Percentiles rank a stretch among this genome's conserved stretches.
Evolutionary conservation across 2,888 invertebrate genomes (phyloP).

Genomic region (Gastracanthus pulcherrimus): DNA sequence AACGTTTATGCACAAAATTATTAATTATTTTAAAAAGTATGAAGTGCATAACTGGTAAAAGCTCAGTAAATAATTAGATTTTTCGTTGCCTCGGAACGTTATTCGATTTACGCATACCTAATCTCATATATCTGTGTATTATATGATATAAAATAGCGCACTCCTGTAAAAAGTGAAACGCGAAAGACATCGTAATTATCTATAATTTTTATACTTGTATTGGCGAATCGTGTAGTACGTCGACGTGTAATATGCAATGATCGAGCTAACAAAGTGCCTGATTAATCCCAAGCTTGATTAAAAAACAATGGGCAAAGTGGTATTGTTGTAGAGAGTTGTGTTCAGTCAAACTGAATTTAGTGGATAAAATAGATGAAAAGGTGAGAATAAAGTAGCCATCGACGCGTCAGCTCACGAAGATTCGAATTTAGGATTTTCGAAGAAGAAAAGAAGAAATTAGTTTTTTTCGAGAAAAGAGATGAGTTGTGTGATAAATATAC

Average conservation of each 20-base stretch:
- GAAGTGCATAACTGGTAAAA: neutral
- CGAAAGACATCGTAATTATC: constrained; percentile 27
- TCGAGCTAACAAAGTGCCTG: constrained; percentile 48
- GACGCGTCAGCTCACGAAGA: neutral
- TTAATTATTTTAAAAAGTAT: neutral
- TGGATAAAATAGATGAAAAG: neutral
- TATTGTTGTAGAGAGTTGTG: constrained; percentile 9
- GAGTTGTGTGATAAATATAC: neutral
- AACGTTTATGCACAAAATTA: neutral
- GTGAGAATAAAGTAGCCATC: neutral
- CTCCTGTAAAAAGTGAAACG: constrained; percentile 27
- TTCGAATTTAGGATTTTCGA: neutral
- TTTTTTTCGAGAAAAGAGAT: neutral
- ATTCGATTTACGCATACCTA: neutral
- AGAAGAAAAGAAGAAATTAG: neutral
- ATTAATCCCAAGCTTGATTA: constrained; percentile 47
- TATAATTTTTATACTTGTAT: constrained; percentile 47
- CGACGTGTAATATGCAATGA: neutral
- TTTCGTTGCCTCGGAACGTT: too few species aligned
- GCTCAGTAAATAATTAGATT: constrained; percentile 2
- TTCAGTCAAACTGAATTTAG: constrained; percentile 19
- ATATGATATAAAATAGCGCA: neutral
- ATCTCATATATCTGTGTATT: constrained; percentile 25
- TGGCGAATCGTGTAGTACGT: constrained; percentile 32
- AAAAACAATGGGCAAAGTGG: constrained; percentile 9